phyloP scores from a whole-genome alignment of 2,113 vertebrate genomes.

The Zosterops borbonicus region DNA sequence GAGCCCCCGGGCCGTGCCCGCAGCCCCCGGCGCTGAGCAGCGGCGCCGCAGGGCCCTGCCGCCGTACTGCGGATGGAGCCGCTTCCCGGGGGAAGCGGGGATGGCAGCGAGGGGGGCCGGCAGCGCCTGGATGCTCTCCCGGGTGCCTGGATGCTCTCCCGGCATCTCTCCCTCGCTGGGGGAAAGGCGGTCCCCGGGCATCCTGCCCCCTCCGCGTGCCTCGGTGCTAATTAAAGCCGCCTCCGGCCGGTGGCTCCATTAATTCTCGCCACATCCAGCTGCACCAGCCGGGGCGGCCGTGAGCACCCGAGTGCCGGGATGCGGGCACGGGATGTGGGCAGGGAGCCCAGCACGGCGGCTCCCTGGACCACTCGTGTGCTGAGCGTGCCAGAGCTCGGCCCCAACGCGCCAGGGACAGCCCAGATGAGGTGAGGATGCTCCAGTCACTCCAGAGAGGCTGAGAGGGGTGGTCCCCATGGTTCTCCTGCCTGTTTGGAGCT shows the following conservation, averaged over 20 bases:
- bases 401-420: not conserved
- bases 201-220: not conserved
- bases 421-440: not conserved
- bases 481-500: not conserved
- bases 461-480: rapidly evolving
- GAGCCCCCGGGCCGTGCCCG: rapidly evolving
- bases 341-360: not conserved
- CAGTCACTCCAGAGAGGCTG: not conserved
- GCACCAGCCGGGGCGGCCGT: not conserved
- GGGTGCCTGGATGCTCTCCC: not conserved
- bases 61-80: not conserved
- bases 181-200: not conserved
- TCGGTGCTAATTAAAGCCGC: constrained; percentile 36
- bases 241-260: constrained; percentile 14
- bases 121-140: not conserved
- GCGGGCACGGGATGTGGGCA: not conserved
- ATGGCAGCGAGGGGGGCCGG: not conserved
- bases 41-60: not conserved
- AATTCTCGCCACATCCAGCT: constrained; percentile 61
- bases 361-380: not conserved
- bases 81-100: not conserved
- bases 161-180: not conserved
- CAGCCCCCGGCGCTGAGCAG: not conserved
- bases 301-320: not conserved
- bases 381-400: not conserved